phyloP scores from a whole-genome alignment of 2,113 vertebrate genomes.

The Cnemophilus loriae region DNA sequence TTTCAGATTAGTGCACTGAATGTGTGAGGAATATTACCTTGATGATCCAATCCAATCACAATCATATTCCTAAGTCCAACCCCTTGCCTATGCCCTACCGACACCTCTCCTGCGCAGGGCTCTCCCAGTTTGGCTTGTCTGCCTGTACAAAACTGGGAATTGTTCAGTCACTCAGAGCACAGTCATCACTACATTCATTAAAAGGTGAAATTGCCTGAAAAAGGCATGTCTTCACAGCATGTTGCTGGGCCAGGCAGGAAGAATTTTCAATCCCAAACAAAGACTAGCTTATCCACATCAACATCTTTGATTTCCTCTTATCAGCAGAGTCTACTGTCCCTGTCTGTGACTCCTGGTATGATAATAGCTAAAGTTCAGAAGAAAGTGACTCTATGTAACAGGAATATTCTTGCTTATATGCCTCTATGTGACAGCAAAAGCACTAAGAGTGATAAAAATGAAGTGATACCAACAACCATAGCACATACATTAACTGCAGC shows the following conservation, averaged over 20 bases:
- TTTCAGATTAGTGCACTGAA: not conserved
- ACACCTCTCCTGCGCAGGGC: not conserved
- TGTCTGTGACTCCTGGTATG: not conserved
- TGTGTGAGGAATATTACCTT: not conserved
- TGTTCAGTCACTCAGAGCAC: not conserved
- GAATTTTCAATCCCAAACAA: not conserved
- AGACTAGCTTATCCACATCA: not conserved
- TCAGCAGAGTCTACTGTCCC: not conserved
- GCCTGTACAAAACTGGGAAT: not conserved
- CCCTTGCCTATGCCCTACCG: not conserved
- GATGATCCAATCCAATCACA: not conserved
- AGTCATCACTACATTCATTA: not conserved
- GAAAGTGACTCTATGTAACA: not conserved
- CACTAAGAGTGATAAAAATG: not conserved
- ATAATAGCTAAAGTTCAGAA: not conserved
- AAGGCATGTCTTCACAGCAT: not conserved
- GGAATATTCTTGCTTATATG: not conserved
- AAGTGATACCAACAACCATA: not conserved
- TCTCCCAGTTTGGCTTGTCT: rapidly evolving
- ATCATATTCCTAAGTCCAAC: not conserved
- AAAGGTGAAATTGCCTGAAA: not conserved
- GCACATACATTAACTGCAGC: not conserved
- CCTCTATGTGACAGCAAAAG: not conserved
- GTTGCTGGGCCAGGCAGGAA: not conserved
- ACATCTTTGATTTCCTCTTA: not conserved